Conservation (phyloP, 1,140 invertebrate genomes). For the Leguminivora glycinivorella region DNA sequence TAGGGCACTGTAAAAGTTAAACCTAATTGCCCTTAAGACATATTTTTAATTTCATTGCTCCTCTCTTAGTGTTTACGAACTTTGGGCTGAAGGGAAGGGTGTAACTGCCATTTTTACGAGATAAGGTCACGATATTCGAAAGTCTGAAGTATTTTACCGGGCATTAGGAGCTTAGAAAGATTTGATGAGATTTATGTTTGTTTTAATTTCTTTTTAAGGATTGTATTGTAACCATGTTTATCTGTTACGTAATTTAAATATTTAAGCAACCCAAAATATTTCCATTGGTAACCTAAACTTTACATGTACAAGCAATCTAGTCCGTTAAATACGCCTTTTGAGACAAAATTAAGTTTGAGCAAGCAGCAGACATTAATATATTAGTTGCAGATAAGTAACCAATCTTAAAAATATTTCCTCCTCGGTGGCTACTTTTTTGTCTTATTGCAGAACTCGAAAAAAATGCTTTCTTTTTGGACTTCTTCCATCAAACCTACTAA, state of each 20-base stretch:
- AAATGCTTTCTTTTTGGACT: background rate
- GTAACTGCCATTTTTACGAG: conserved; percentile 75
- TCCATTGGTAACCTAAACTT: too few relatives aligned
- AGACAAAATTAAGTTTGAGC: too few relatives aligned
- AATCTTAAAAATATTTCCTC: too few relatives aligned
- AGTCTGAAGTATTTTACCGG: conserved; percentile 70
- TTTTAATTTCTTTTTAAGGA: conserved; percentile 31
- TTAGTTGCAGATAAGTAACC: too few relatives aligned
- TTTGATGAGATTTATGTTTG: conserved; percentile 29
- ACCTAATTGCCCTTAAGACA: conserved; percentile 81
- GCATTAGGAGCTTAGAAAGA: conserved; percentile 34
- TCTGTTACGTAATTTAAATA: background rate
- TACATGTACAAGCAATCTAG: too few relatives aligned
- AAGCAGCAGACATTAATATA: too few relatives aligned
- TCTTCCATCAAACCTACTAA: background rate
- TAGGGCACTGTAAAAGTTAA: conserved; percentile 79
- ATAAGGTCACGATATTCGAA: conserved; percentile 74
- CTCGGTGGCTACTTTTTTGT: background rate
- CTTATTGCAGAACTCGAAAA: background rate
- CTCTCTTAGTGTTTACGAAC: conserved; percentile 74
- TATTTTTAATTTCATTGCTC: conserved; percentile 81
- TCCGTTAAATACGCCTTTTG: too few relatives aligned
- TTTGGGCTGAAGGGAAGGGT: conserved; percentile 58
- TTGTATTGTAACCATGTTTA: background rate
- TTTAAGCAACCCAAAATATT: too few relatives aligned